Base-by-base conservation (phyloP, 2,797 vertebrate species). In the Acipenser transmontanus region DNA sequence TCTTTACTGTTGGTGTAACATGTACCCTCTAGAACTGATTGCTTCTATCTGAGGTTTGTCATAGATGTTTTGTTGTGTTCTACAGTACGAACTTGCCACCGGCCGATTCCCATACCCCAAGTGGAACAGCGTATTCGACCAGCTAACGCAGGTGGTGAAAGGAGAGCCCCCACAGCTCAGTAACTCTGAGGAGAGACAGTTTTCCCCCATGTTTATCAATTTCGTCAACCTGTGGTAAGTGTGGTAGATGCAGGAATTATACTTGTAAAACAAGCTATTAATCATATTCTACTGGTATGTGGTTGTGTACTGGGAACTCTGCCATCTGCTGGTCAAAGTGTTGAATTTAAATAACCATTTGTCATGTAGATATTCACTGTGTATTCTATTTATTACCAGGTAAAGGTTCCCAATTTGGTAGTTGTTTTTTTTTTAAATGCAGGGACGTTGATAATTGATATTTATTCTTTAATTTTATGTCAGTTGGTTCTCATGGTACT, bases 91-190 rank as follows among this genome's bases (percentile, higher is more conserved):
- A 80, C 80, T 99, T 80, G 97, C 97, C 68, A 98, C 96, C 0
- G 97, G 97, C 50, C 80, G 93, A 60, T 99, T 99, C 77, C 96
- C 96, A 6, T 98, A 99, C 79, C 97, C 96, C 12, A 99, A 99
- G 79, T 99, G 97, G 97, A 98, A 98, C 84, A 99, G 97, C 76
- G 96, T 98, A 65, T 99, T 99, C 72, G 97, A 99, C 85, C 97
- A 99, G 79, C 83, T 99, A 84, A 99, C 97, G 8, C 96, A 98
- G 72, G 97, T 99, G 74, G 96, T 99, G 84, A 98, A 97, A 82
- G 96, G 96, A 68, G 95, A 99, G 50, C 96, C 97, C 50, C 96
- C 96, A 0, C 97, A 99, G 78, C 91, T 98, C 85, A 93, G 91
- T 78, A 96, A 95, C 86, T 98, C 97, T 0, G 96, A 99, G 76